Conservation (phyloP, 2,888 invertebrate species). For the Exocentrus adspersus region DNA sequence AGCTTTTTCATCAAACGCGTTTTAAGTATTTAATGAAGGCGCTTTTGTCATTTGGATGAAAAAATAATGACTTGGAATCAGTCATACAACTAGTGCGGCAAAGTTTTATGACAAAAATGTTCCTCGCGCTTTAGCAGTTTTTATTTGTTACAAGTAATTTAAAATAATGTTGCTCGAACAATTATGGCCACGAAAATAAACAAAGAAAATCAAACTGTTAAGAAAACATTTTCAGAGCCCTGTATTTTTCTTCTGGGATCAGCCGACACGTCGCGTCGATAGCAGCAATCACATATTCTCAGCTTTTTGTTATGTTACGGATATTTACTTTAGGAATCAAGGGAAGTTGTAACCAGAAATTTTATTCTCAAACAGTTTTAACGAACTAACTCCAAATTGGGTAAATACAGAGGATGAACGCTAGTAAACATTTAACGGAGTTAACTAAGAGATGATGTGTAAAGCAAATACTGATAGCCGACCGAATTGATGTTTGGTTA, state of each 20-base stretch:
- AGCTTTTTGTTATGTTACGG: neutral
- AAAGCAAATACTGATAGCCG: neutral
- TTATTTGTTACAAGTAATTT: too few species aligned
- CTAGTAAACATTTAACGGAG: neutral
- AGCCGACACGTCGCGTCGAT: too few species aligned
- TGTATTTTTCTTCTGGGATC: too few species aligned
- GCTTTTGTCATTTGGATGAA: too few species aligned
- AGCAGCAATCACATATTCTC: neutral
- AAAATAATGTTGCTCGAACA: too few species aligned
- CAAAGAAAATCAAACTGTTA: neutral
- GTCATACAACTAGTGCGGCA: too few species aligned
- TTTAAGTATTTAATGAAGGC: neutral
- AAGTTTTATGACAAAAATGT: too few species aligned
- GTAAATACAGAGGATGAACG: neutral
- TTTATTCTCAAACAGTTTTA: neutral
- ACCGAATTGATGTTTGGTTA: neutral
- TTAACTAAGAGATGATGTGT: neutral
- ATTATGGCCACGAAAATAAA: too few species aligned
- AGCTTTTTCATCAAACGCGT: neutral
- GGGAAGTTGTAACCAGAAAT: neutral
- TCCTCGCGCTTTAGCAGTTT: too few species aligned
- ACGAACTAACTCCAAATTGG: neutral
- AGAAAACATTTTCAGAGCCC: too few species aligned
- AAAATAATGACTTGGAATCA: too few species aligned
- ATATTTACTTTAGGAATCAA: neutral